Evolutionary conservation across 2,888 invertebrate genomes (phyloP), one percentile per base, ranked within the genome.

Genomic region (Calameuta filiformis): DNA sequence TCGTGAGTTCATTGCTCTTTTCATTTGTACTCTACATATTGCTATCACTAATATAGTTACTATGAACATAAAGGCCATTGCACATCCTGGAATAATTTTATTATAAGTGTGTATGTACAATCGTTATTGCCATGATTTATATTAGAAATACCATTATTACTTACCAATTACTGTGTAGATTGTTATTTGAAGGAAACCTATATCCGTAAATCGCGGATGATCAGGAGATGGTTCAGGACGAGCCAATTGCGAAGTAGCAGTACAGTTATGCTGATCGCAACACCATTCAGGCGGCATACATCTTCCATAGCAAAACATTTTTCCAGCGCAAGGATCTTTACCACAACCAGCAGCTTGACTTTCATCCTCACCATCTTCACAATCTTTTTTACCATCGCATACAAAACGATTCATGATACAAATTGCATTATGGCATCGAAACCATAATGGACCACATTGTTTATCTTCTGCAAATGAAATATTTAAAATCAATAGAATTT

Each of bases 231-330:
- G 75, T 23, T 78, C 79, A 9, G 76, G 79, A 11, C 69, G 76
- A 68, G 68, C 56, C 34, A 69, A 69, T 33, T 75, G 73, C 30
- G 40, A 77, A 71, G 68, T 84, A 12, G 81, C 79, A 76, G 79
- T 85, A 73, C 85, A 85, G 78, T 85, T 85, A 11, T 81, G 82
- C 79, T 91, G 89, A 86, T 93, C 93, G 85, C 93, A 93, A 85
- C 93, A 94, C 92, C 93, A 93, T 79, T 91, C 88, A 6, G 89
- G 90, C 2, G 93, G 93, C 77, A 94, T 93, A 82, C 94, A 94
- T 69, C 94, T 90, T 11, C 93, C 93, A 73, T 92, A 92, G 85
- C 92, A 92, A 12, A 86, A 87, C 75, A 92, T 85, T 86, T 92
- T 92, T 78, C 92, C 93, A 91, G 83, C 91, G 87, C 91, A 93